Evolutionary conservation across 2,113 vertebrate genomes (phyloP), one percentile per base, ranked within the genome.

Genomic region (Colistium nudipinnis): DNA sequence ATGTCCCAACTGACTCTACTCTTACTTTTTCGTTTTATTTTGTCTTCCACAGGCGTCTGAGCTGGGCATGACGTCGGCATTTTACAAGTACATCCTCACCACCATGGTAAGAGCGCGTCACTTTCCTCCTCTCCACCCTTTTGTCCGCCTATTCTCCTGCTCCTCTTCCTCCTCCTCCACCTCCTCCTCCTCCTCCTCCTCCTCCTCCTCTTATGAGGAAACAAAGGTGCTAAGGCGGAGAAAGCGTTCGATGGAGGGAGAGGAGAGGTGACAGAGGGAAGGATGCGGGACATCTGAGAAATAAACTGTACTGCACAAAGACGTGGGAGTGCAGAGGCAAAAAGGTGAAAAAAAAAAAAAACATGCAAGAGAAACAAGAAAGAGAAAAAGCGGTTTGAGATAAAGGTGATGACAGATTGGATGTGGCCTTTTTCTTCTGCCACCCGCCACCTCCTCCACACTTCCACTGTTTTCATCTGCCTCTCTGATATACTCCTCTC

Each of bases 41-140:
- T 64, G 39, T 64, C 67, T 83, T 76, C 59, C 47, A 47, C 89
- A 95, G 94, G 94, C 96, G 1, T 95, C 96, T 1, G 96, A 97
- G 90, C 83, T 97, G 72, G 96, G 96, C 76, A 97, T 97, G 96
- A 97, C 95, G 38, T 96, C 96, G 62, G 94, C 95, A 0, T 96
- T 96, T 93, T 97, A 97, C 90, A 97, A 97, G 90, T 97, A 97
- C 92, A 97, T 97, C 90, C 93, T 97, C 78, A 97, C 96, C 48
- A 96, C 95, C 45, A 96, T 97, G 96, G 96, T 97, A 89, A 92
- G 95, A 91, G 79, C 43, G 60, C 1, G 39, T 45, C 63, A 57
- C 14, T 62, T 17, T 14, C 60, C 22, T 49, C 27, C 33, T 43
- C 38, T 43, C 30, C 41, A 39, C 59, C 45, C 28, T 5, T 62